Conservation (phyloP, 2,113 vertebrate species). For the Ochotona princeps region DNA sequence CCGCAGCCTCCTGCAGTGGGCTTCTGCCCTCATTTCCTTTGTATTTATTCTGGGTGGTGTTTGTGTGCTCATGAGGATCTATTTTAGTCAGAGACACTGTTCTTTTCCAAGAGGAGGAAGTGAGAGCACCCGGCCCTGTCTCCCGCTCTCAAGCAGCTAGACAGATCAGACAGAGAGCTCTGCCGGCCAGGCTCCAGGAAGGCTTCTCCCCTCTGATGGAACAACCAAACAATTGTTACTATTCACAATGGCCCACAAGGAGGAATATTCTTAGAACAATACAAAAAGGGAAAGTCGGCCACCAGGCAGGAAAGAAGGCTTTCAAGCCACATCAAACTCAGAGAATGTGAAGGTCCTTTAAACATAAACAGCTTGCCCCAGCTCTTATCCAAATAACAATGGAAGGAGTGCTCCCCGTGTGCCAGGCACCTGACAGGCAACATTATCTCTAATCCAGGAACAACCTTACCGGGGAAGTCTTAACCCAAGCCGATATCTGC, state of each 20-base stretch:
- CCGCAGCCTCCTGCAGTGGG: neutral
- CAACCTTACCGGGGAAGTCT: neutral
- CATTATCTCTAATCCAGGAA: constrained; percentile 51
- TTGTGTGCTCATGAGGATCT: constrained; percentile 43
- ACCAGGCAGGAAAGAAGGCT: constrained; percentile 72
- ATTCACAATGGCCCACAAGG: constrained; percentile 71
- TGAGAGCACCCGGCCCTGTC: constrained; percentile 45
- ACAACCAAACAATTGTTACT: constrained; percentile 70
- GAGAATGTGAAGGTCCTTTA: constrained; percentile 13
- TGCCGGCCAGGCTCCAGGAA: constrained; percentile 67
- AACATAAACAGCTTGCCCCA: constrained; percentile 54
- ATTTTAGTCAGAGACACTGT: constrained; percentile 71
- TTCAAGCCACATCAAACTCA: constrained; percentile 46
- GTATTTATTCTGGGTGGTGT: constrained; percentile 61
- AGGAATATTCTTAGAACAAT: constrained; percentile 71
- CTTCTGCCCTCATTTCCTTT: constrained; percentile 71
- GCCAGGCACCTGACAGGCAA: neutral
- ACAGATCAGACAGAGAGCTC: constrained; percentile 56
- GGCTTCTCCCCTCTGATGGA: constrained; percentile 57
- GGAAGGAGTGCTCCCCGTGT: neutral
- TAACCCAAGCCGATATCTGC: neutral
- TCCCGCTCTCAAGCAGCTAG: constrained; percentile 53
- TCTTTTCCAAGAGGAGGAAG: constrained; percentile 71
- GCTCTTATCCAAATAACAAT: constrained; percentile 58
- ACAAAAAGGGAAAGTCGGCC: constrained; percentile 74